Percentiles rank a stretch among this genome's conserved stretches.
Conservation (phyloP, 2,888 invertebrate genomes). For the Willowsia nigromaculata region DNA sequence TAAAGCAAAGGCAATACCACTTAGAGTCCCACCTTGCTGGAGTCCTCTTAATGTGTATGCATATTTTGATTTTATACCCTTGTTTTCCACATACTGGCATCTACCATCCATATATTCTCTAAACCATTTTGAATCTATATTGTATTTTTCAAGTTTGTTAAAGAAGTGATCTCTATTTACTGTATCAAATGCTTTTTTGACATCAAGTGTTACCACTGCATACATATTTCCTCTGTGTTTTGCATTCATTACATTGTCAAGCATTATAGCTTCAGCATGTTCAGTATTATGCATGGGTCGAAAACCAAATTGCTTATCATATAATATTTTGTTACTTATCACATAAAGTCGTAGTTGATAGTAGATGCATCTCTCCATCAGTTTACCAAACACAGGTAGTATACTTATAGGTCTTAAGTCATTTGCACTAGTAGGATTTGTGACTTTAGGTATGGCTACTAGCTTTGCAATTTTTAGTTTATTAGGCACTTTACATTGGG, state of each 20-base stretch:
- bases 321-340: constrained; percentile 14
- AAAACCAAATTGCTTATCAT: constrained; percentile 53
- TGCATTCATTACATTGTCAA: neutral
- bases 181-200: constrained; percentile 48
- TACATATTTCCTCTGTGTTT: neutral
- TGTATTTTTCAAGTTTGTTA: neutral
- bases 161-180: neutral
- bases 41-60: neutral
- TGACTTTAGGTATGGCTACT: constrained; percentile 53
- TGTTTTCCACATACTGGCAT: neutral
- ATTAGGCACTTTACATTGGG: neutral
- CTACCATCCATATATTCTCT: neutral
- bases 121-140: neutral
- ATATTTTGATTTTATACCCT: neutral
- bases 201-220: neutral
- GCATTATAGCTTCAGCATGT: constrained; percentile 34
- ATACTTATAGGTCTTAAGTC: constrained; percentile 60
- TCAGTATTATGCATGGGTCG: constrained; percentile 38
- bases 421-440: neutral
- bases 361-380: constrained; percentile 57
- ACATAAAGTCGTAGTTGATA: constrained; percentile 2
- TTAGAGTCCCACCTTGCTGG: constrained; percentile 1
- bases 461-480: constrained; percentile 48
- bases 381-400: constrained; percentile 51
- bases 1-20: neutral